Percentiles rank a stretch among this genome's conserved stretches.
These are phyloP conservation scores for Coryphaenoides rupestris DNA, from an alignment of 2,113 vertebrate species.

Conservation along the genomic window DNA sequence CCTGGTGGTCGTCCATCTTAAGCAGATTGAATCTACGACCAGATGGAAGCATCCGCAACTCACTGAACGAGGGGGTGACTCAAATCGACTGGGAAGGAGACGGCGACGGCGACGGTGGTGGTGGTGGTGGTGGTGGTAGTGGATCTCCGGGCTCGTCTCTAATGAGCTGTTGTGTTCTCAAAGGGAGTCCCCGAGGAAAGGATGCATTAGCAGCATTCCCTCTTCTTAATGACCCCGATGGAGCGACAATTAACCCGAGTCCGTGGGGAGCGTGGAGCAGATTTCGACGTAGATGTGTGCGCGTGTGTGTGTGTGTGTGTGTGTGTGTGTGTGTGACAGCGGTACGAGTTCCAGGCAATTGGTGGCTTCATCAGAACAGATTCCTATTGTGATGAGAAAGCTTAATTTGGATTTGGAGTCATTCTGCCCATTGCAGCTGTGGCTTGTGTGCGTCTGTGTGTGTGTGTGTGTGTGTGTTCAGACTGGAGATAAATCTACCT, in stretches of 20 bases:
- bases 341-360: too few species aligned
- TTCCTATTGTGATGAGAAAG: slow-evolving; percentile 24
- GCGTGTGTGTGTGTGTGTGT: background rate
- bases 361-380: background rate
- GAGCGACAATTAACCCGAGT: slow-evolving; percentile 47
- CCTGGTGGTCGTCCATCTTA: too few species aligned
- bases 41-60: too few species aligned
- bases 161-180: slow-evolving; percentile 17
- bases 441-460: too few species aligned
- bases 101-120: too few species aligned
- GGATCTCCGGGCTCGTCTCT: slow-evolving; percentile 20
- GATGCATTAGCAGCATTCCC: slow-evolving; percentile 41
- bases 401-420: slow-evolving; percentile 28
- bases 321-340: too few species aligned
- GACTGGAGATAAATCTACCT: slow-evolving; percentile 48
- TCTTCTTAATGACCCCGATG: slow-evolving; percentile 54
- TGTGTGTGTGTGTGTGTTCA: background rate
- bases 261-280: slow-evolving; percentile 48
- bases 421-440: slow-evolving; percentile 26
- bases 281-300: slow-evolving; percentile 57
- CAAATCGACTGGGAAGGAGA: too few species aligned
- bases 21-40: too few species aligned
- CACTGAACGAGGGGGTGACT: too few species aligned
- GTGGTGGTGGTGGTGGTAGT: too few species aligned
- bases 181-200: slow-evolving; percentile 37